Percentiles rank a stretch among this genome's conserved stretches.
Evolutionary conservation across 2,797 vertebrate genomes (phyloP).

Genomic region (Anableps anableps): DNA sequence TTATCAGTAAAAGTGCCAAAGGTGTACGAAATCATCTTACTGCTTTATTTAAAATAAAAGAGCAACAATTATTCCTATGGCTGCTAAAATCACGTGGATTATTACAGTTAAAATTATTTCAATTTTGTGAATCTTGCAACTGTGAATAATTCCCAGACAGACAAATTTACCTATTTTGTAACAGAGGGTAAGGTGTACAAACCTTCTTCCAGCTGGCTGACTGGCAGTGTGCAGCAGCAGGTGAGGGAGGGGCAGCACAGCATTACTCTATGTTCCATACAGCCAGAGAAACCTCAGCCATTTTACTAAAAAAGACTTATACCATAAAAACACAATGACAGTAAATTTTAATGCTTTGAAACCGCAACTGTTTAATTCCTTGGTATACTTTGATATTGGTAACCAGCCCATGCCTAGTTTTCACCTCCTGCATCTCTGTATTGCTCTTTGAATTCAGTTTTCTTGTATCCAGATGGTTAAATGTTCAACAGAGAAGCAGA

Average conservation of each 20-base stretch:
- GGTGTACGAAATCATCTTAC: too few relatives aligned
- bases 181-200: not conserved
- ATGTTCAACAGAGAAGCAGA: slow-evolving; percentile 33
- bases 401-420: not conserved
- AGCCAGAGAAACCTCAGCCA: not conserved
- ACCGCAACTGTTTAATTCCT: not conserved
- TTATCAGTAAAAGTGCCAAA: not conserved
- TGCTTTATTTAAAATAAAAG: not conserved
- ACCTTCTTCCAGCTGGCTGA: not conserved
- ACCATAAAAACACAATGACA: not conserved
- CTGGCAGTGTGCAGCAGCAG: not conserved
- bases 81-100: not conserved
- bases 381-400: not conserved
- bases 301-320: not conserved
- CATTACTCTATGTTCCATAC: not conserved
- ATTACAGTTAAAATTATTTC: not conserved
- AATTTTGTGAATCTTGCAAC: not conserved
- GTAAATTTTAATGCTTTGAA: not conserved
- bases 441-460: slow-evolving; percentile 32
- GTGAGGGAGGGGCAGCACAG: not conserved
- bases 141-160: not conserved
- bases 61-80: not conserved
- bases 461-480: slow-evolving; percentile 19
- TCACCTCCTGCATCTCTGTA: slow-evolving; percentile 25
- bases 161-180: too few relatives aligned